These are phyloP conservation scores for Agapornis canus DNA, from an alignment of 2,797 vertebrate genomes.

Conservation along the genomic window DNA sequence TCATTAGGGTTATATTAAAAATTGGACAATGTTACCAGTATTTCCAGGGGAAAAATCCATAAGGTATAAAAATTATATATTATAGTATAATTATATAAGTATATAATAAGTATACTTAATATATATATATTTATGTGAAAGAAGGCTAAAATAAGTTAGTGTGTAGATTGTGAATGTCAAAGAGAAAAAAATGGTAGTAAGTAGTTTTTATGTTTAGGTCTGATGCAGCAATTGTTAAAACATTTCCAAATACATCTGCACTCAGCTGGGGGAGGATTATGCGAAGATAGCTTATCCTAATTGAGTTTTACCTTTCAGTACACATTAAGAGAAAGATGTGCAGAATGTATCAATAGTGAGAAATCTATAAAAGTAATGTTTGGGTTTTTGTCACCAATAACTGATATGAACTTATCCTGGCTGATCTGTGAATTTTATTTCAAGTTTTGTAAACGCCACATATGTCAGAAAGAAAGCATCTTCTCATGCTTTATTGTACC, in stretches of 20 bases:
- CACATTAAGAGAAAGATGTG: background rate
- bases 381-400: background rate
- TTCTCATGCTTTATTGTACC: background rate
- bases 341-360: background rate
- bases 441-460: background rate
- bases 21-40: background rate
- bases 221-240: background rate
- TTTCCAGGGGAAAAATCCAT: background rate
- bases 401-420: background rate
- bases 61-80: too few species aligned
- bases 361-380: background rate
- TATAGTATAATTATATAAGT: too few species aligned
- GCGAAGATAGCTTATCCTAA: background rate
- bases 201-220: background rate
- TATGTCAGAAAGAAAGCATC: background rate
- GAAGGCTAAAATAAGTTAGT: background rate
- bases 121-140: background rate
- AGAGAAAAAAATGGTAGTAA: background rate
- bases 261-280: background rate
- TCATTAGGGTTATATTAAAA: background rate
- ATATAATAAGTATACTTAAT: too few species aligned
- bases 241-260: background rate
- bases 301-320: background rate
- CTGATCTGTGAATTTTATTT: background rate
- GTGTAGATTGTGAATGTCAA: background rate